These are phyloP conservation scores for Eucera pruinosa DNA, from an alignment of 2,888 invertebrate species.

Conservation along the genomic window DNA sequence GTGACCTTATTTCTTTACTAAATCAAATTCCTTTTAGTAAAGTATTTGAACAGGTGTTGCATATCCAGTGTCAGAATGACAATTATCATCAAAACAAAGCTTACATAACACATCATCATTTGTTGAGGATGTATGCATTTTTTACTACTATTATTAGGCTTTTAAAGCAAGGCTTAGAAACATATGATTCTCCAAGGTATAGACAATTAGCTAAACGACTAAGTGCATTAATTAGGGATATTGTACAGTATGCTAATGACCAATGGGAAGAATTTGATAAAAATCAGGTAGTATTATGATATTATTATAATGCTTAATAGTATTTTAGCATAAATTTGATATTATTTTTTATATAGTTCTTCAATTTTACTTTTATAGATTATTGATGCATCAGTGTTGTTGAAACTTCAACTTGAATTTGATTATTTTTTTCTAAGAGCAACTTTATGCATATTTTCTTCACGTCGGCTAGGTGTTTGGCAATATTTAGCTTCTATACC, in stretches of 20 bases:
- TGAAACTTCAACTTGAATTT: slow-evolving; percentile 89
- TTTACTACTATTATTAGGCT: slow-evolving; percentile 88
- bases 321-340: slow-evolving; percentile 1
- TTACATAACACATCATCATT: slow-evolving; percentile 86
- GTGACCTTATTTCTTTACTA: slow-evolving; percentile 90
- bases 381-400: slow-evolving; percentile 85
- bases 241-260: slow-evolving; percentile 90
- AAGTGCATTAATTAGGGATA: slow-evolving; percentile 89
- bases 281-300: slow-evolving; percentile 69
- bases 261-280: slow-evolving; percentile 87
- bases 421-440: slow-evolving; percentile 90
- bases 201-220: slow-evolving; percentile 89
- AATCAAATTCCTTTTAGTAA: slow-evolving; percentile 90
- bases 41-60: slow-evolving; percentile 87
- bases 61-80: slow-evolving; percentile 82
- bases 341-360: slow-evolving; percentile 8
- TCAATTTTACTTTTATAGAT: slow-evolving; percentile 67
- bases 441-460: slow-evolving; percentile 89
- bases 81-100: slow-evolving; percentile 85
- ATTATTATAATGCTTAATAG: not conserved
- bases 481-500: slow-evolving; percentile 92
- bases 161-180: slow-evolving; percentile 88
- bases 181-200: slow-evolving; percentile 88
- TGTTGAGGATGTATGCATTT: slow-evolving; percentile 89
- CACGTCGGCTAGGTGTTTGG: slow-evolving; percentile 91